Evolutionary conservation across 2,113 vertebrate genomes (phyloP).

Genomic region (Suricata suricatta): DNA sequence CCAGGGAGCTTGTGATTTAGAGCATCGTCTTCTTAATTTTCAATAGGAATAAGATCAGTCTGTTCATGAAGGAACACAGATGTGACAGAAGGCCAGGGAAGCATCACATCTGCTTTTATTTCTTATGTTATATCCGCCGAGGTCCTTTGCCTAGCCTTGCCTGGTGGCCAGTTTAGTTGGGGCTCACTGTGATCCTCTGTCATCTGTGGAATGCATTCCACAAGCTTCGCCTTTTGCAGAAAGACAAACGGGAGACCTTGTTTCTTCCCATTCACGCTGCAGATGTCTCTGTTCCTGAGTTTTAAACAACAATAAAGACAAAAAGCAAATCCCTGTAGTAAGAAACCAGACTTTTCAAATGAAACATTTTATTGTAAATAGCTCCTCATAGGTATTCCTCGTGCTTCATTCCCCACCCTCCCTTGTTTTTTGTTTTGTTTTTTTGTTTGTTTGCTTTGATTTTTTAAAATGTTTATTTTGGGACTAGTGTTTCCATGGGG

Average conservation of each 20-base stretch:
- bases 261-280: constrained; percentile 66
- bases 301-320: constrained; percentile 84
- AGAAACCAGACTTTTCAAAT: constrained; percentile 83
- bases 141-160: not conserved
- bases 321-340: constrained; percentile 81
- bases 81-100: not conserved
- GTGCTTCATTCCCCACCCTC: constrained; percentile 79
- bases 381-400: constrained; percentile 78
- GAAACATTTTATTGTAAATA: constrained; percentile 81
- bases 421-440: not conserved
- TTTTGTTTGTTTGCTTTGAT: not conserved
- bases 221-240: constrained; percentile 50
- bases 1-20: not conserved
- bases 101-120: not conserved
- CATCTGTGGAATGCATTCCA: not conserved
- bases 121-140: not conserved
- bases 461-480: constrained; percentile 77
- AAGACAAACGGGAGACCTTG: constrained; percentile 17
- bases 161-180: not conserved
- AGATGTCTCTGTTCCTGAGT: constrained; percentile 88
- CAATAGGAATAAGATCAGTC: constrained; percentile 37
- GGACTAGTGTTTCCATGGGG: constrained; percentile 78
- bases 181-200: not conserved
- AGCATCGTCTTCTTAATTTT: constrained; percentile 47
- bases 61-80: not conserved